A percentile compares a stretch with the other conserved stretches of the same genome.
phyloP scores from a whole-genome alignment of 2,113 vertebrate species.

The Condylura cristata region DNA sequence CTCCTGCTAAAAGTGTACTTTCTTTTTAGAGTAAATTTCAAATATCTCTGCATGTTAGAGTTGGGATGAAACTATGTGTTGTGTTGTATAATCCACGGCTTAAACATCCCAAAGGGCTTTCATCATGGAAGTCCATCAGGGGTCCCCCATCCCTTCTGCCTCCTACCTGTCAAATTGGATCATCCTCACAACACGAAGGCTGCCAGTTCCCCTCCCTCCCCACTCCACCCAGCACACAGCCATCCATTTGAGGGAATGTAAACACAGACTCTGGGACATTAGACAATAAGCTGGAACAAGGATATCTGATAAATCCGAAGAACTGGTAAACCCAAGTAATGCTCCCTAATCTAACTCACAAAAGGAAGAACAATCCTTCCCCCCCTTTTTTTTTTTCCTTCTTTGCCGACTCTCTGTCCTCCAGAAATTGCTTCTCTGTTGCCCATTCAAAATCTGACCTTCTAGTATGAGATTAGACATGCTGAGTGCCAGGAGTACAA shows the following conservation, averaged over 20 bases:
- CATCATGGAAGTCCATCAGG: neutral
- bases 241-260: neutral
- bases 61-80: neutral
- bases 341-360: neutral
- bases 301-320: neutral
- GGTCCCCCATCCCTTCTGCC: neutral
- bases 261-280: neutral
- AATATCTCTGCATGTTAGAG: neutral
- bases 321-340: neutral
- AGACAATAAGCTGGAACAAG: neutral
- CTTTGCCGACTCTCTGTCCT: neutral
- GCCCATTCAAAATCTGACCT: neutral
- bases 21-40: neutral
- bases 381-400: neutral
- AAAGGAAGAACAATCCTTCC: too few species aligned
- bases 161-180: neutral
- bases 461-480: neutral
- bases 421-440: neutral
- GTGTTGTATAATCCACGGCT: conserved; percentile 19
- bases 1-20: neutral
- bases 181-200: neutral
- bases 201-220: neutral
- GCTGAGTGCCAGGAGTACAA: too few species aligned
- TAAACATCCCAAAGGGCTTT: neutral
- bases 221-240: neutral